Evolutionary conservation across 2,797 vertebrate genomes (phyloP), one percentile per base, ranked within the genome.

Genomic region (Phylloscopus collybita): DNA sequence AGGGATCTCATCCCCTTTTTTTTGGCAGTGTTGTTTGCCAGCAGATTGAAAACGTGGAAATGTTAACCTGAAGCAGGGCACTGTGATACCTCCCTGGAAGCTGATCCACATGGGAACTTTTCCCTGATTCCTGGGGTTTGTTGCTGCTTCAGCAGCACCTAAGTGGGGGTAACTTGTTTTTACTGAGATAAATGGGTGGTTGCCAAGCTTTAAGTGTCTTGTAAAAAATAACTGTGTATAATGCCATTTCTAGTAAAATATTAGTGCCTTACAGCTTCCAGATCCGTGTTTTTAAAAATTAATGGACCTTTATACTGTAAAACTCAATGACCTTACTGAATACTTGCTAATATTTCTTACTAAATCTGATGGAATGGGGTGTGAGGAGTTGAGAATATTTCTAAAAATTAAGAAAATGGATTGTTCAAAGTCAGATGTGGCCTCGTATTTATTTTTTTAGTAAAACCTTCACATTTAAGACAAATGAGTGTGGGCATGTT

Each of bases 171-270:
- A 11, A 26, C 20, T 27, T 32, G 8, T 13, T 81, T 88, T 38
- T 51, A 13, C 29, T 44, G 32, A 44, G 29, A 64, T 16, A 64
- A 88, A 50, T 40, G 71, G 29, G 36, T 34, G 21, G 4, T n/a
- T 86, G 59, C 50, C 54, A 79, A 40, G 30, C 72, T 95, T 86
- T 60, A 86, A 96, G 38, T 70, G 59, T 59, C 57, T 51, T 86
- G 50, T 95, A 13, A 89, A 36, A 93, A 73, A 66, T 56, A 53
- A 56, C 71, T 15, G 1, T 53, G 64, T 42, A 11, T 67, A 81
- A 75, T 47, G n/a, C 19, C 15, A 36, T 72, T 90, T 88, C 66
- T 54, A 56, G 47, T 66, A 59, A 91, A 66, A 56, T n/a, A 38
- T 21, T 38, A 2, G 29, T 78, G 56, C 38, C 14, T 78, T 44